Conservation (phyloP, 2,888 invertebrate genomes). For the Epistrophe eligans region DNA sequence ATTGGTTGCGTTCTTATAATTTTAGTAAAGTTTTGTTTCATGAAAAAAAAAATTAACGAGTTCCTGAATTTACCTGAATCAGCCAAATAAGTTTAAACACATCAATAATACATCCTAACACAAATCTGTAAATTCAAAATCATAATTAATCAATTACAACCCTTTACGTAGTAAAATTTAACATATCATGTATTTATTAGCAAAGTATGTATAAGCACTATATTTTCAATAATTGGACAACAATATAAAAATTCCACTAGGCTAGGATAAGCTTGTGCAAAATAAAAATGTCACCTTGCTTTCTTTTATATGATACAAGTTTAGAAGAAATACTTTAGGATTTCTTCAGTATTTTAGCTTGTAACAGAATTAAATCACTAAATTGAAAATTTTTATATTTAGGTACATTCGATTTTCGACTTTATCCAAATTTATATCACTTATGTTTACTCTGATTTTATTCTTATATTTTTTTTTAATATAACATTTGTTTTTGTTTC, state of each 20-base stretch:
- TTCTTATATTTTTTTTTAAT: constrained; percentile 46
- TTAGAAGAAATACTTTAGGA: neutral
- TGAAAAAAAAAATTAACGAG: too few species aligned
- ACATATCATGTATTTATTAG: too few species aligned
- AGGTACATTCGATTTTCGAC: neutral
- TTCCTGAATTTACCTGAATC: too few species aligned
- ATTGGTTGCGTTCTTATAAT: too few species aligned
- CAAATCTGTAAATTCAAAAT: too few species aligned
- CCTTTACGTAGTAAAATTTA: too few species aligned
- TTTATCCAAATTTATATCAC: constrained; percentile 13
- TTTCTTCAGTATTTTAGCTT: neutral
- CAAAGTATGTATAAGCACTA: neutral
- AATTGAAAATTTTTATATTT: neutral
- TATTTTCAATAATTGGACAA: neutral
- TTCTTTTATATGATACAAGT: neutral
- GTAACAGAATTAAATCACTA: neutral
- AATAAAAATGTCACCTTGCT: neutral
- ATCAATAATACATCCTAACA: too few species aligned
- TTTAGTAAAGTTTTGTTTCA: too few species aligned
- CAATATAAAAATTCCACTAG: constrained; percentile 16
- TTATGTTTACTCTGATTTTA: constrained; percentile 32
- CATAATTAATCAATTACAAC: too few species aligned
- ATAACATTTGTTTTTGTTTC: constrained; percentile 62
- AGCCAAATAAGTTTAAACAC: too few species aligned
- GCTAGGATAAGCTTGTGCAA: neutral